Evolutionary conservation across 2,113 vertebrate genomes (phyloP), one percentile per base, ranked within the genome.

Genomic region (Toxostoma redivivum): DNA sequence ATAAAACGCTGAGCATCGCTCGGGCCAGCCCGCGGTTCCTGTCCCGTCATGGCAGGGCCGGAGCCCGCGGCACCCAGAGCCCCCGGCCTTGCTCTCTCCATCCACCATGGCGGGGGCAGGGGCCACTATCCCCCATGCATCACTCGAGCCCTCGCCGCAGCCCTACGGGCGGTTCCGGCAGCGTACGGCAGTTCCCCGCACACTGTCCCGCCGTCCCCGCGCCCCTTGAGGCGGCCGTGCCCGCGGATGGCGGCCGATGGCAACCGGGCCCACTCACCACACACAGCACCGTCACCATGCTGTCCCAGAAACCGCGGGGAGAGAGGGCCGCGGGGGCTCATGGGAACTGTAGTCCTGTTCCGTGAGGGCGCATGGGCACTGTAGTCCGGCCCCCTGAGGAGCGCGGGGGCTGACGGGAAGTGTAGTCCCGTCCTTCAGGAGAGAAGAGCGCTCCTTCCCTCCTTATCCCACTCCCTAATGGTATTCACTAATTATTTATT

Each of bases 221-320:
- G 5, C 22, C 27, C 25, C 16, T 8, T 11, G 15, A 28, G 5
- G 50, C n/a, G 21, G 19, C 60, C 9, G 11, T 17, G 27, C 16
- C 60, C 17, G 33, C 70, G 38, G 97, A 97, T 97, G 65, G 5
- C 28, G 4, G 5, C 48, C 5, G 37, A 97, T 96, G 3, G 5
- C 23, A 3, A 1, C 3, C 5, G 2, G 1, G 2, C 12, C 5
- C 0, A n/a, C 95, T 89, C 61, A 94, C 93, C 92, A 0, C 33
- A 12, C 0, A 0, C 12, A 0, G 1, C 11, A 0, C 5, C 0
- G 1, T 40, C 13, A 12, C 90, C 92, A 81, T 47, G 6, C 2
- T 4, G 3, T 0, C 14, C 9, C 22, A 0, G 0, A 1, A 0
- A 2, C 1, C 1, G 3, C 3, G 7, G 2, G 4, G 7, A 5